A percentile compares a stretch with the other conserved stretches of the same genome.
These are phyloP conservation scores for Sesamia inferens DNA, from an alignment of 2,888 invertebrate species.

Conservation along the genomic window DNA sequence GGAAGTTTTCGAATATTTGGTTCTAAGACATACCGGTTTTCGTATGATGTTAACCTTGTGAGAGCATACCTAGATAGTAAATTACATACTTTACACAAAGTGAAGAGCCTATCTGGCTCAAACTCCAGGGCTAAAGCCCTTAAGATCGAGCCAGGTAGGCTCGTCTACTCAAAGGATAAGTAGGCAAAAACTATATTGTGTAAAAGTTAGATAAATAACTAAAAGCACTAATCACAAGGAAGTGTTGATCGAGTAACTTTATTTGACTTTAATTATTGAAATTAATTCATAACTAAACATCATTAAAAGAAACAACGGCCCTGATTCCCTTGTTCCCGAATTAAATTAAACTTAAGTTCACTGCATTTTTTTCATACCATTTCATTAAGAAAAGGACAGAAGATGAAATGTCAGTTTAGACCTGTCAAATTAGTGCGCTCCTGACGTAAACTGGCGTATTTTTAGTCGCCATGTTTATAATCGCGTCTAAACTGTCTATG, in stretches of 20 bases:
- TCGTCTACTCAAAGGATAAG: background rate
- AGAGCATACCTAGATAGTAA: background rate
- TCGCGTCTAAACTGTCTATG: too few species aligned
- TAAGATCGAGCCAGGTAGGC: too few species aligned
- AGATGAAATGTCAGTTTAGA: too few species aligned
- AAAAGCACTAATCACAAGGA: conserved; percentile 2
- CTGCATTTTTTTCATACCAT: too few species aligned
- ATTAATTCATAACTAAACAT: conserved; percentile 7
- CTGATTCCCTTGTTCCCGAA: too few species aligned
- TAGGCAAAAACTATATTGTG: background rate
- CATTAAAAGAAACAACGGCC: conserved; percentile 4
- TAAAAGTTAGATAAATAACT: conserved; percentile 1
- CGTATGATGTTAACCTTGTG: background rate
- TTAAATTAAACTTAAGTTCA: too few species aligned
- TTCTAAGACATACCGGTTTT: background rate
- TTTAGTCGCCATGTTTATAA: too few species aligned
- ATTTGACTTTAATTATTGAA: conserved; percentile 6
- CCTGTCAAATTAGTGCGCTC: too few species aligned
- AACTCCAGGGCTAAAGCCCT: background rate
- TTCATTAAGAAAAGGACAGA: too few species aligned
- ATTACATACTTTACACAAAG: background rate
- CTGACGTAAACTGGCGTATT: too few species aligned
- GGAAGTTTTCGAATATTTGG: background rate
- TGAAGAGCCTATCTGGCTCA: background rate
- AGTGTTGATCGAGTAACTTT: background rate